Evolutionary conservation across 2,888 invertebrate genomes (phyloP).

Genomic region (Euplagia quadripunctaria): DNA sequence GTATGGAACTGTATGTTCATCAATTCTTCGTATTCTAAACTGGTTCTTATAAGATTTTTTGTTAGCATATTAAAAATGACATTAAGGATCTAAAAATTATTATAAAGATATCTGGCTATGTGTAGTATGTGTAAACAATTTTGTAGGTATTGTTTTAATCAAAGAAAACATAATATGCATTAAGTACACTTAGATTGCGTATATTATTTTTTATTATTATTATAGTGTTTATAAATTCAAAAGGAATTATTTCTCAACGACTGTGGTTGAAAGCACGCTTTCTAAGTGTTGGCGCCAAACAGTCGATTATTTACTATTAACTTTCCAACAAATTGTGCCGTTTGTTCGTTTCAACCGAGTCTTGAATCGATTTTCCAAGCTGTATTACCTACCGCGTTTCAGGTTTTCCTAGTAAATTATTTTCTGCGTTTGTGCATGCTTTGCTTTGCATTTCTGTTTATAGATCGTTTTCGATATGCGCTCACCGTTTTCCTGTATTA

Average conservation of each 20-base stretch:
- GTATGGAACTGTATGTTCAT: conserved; percentile 48
- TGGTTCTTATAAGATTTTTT: conserved; percentile 33
- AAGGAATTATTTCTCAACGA: conserved; percentile 31
- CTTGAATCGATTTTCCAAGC: conserved; percentile 40
- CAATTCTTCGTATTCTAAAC: conserved; percentile 51
- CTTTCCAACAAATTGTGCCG: conserved; percentile 61
- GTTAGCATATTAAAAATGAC: conserved; percentile 36
- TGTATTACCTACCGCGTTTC: conserved; percentile 19
- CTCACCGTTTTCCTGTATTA: conserved; percentile 10
- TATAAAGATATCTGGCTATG: background rate
- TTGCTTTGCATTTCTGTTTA: conserved; percentile 26
- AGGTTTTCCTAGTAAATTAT: conserved; percentile 28
- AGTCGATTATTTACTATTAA: conserved; percentile 62
- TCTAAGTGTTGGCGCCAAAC: conserved; percentile 47
- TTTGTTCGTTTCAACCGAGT: conserved; percentile 46
- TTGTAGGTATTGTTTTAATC: background rate
- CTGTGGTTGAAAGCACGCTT: conserved; percentile 44
- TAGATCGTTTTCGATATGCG: conserved; percentile 13
- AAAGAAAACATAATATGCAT: background rate
- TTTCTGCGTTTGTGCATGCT: conserved; percentile 27
- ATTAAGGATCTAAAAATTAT: conserved; percentile 10
- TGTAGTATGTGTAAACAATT: background rate
- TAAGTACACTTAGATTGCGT: background rate
- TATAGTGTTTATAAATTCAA: conserved; percentile 21
- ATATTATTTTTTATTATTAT: conserved; percentile 11